Conservation (phyloP, 2,113 vertebrate species). For the Lamprotornis superbus region DNA sequence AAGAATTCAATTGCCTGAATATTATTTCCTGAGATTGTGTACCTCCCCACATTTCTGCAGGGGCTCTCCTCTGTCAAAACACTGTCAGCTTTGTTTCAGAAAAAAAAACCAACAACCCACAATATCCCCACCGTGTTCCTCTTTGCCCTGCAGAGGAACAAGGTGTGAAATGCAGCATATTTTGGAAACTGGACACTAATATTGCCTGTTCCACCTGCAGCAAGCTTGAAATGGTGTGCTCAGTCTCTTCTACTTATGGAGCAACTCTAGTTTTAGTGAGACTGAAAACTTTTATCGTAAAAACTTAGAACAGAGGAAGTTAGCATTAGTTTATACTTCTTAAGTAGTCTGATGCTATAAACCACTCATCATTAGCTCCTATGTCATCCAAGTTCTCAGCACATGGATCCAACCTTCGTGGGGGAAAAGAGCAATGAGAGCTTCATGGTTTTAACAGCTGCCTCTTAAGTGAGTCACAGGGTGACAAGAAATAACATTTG, state of each 20-base stretch:
- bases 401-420: neutral
- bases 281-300: neutral
- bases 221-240: neutral
- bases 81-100: neutral
- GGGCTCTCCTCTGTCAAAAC: neutral
- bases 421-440: neutral
- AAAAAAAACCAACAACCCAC: neutral
- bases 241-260: neutral
- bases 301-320: neutral
- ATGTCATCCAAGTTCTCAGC: neutral
- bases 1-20: neutral
- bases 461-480: neutral
- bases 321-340: neutral
- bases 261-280: neutral
- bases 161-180: neutral
- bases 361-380: neutral
- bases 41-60: neutral
- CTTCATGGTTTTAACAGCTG: neutral
- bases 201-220: neutral
- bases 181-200: neutral
- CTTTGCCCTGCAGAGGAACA: neutral
- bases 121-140: neutral
- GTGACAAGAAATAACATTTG: neutral
- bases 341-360: neutral
- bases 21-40: neutral